These are phyloP conservation scores for Tragelaphus oryx DNA, from an alignment of 2,797 vertebrate species.

Conservation along the genomic window DNA sequence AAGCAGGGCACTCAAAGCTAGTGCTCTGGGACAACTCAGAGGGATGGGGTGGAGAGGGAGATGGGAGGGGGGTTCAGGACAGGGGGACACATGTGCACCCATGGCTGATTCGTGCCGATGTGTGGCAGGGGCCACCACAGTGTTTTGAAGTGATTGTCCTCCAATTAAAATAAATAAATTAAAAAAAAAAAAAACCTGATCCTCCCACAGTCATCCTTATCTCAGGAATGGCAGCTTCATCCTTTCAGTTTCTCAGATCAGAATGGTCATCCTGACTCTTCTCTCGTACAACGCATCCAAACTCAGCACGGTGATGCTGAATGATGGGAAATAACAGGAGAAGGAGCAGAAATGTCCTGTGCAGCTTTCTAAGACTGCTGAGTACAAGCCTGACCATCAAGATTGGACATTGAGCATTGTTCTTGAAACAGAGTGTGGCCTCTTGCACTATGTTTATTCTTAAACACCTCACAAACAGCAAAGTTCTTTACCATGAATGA, in stretches of 20 bases:
- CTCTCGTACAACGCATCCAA: neutral
- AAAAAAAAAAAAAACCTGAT: neutral
- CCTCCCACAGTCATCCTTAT: neutral
- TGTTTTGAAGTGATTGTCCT: neutral
- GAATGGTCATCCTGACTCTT: neutral
- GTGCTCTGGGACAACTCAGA: neutral
- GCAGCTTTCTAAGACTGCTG: neutral
- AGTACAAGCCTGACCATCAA: neutral
- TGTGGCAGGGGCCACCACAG: neutral
- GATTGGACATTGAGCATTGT: neutral
- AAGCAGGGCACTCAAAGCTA: neutral
- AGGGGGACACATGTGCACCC: neutral
- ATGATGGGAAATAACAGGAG: neutral
- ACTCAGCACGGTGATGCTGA: neutral
- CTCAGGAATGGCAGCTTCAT: neutral
- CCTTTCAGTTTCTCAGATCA: neutral
- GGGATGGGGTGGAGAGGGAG: neutral
- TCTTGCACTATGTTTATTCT: neutral
- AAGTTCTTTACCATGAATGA: neutral
- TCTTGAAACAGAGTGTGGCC: neutral
- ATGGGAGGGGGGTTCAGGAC: neutral
- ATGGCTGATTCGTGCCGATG: rapidly evolving
- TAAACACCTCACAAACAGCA: neutral
- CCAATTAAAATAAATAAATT: neutral
- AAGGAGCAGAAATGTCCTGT: neutral